Evolutionary conservation across 2,888 invertebrate species (phyloP), one percentile per base, ranked within the genome.

Genomic region (Argyresthia albistria): DNA sequence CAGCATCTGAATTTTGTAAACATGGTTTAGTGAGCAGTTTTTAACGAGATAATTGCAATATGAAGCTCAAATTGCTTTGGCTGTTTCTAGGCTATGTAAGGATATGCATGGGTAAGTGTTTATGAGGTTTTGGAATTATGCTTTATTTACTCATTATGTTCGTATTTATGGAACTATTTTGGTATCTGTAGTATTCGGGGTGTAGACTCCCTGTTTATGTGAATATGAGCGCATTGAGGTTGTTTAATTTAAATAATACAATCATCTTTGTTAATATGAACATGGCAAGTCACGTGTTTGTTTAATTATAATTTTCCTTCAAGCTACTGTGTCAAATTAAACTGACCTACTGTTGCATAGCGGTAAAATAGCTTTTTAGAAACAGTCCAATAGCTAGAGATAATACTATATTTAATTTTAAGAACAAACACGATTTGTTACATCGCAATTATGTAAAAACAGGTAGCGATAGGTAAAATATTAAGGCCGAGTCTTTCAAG

Each of bases 61-160:
- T 83, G 84, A 80, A 76, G 63, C 55, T 72, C 39, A 62, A 59
- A 54, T 56, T 68, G 35, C 51, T 80, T 50, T 74, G 69, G 60
- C 54, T 80, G 35, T 54, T 80, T 35, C 59, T 81, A 3, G 61
- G 58, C n/a, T 69, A 65, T 43, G 54, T 64, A 7, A 67, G 64
- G 43, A 69, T 55, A 56, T 69, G 74, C 64, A 56, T 70, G 10
- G 81, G 82, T 83, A 60, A 81, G 80, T 76, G 52, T 10, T 15
- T 46, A 49, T n/a, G n/a, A n/a, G n/a, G n/a, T n/a, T n/a, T n/a
- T n/a, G n/a, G n/a, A n/a, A n/a, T n/a, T n/a, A n/a, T n/a, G n/a
- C n/a, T n/a, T n/a, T n/a, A n/a, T n/a, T n/a, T n/a, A n/a, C n/a
- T n/a, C n/a, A n/a, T n/a, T n/a, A n/a, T 43, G 46, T 53, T 47